phyloP scores from a whole-genome alignment of 2,797 vertebrate genomes.

The Urosaurus nigricauda region DNA sequence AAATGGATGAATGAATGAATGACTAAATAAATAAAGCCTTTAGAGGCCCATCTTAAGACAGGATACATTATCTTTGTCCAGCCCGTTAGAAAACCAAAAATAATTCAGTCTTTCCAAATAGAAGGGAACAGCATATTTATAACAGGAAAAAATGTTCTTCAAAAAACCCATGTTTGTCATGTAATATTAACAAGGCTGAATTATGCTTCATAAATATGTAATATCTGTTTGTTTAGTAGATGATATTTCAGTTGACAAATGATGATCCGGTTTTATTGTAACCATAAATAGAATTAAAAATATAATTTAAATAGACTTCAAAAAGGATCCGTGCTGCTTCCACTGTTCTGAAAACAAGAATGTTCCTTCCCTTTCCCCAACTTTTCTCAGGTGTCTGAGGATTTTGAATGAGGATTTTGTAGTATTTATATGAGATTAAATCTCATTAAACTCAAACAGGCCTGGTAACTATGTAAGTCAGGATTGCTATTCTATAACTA shows the following conservation, averaged over 20 bases:
- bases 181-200: conserved; percentile 63
- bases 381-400: neutral
- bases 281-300: conserved; percentile 47
- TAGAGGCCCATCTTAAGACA: neutral
- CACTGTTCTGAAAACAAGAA: neutral
- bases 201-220: conserved; percentile 63
- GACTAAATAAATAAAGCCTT: neutral
- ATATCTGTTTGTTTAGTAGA: conserved; percentile 44
- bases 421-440: too few relatives aligned
- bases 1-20: too few relatives aligned
- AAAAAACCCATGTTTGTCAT: conserved; percentile 34
- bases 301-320: conserved; percentile 51
- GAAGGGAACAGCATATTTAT: neutral
- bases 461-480: too few relatives aligned
- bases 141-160: conserved; percentile 44
- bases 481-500: too few relatives aligned
- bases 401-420: neutral
- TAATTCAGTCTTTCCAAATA: conserved; percentile 18
- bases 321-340: conserved; percentile 7
- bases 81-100: conserved; percentile 21
- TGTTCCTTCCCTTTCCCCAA: too few relatives aligned
- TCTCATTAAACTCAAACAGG: too few relatives aligned
- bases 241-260: conserved; percentile 55
- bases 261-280: conserved; percentile 14
- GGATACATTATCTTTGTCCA: neutral